Conservation (phyloP, 2,113 vertebrate genomes). For the Ptyas mucosa region DNA sequence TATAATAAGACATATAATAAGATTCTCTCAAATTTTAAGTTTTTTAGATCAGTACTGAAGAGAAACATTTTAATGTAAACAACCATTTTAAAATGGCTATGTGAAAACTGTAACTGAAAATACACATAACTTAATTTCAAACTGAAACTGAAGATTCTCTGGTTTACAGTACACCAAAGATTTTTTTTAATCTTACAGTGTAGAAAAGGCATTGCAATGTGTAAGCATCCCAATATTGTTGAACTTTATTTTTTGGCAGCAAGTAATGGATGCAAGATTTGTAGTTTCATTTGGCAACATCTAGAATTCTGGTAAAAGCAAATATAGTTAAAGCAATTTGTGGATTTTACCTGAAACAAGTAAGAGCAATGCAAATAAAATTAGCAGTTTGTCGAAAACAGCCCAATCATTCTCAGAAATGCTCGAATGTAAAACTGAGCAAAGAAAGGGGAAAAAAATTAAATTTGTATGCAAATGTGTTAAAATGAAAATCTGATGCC, state of each 20-base stretch:
- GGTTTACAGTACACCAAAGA: not conserved
- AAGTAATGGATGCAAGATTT: not conserved
- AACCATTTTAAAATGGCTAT: not conserved
- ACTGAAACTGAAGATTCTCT: not conserved
- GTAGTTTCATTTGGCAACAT: not conserved
- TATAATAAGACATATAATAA: not conserved
- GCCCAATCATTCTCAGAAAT: constrained; percentile 27
- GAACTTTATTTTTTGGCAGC: not conserved
- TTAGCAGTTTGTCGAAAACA: constrained; percentile 12
- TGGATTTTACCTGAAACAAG: not conserved
- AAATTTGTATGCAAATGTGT: constrained; percentile 32
- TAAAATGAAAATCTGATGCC: constrained; percentile 33
- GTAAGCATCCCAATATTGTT: not conserved
- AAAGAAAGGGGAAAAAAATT: not conserved
- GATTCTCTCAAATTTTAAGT: not conserved
- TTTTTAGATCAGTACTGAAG: not conserved
- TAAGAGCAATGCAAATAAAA: constrained; percentile 37
- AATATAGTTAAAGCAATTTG: not conserved
- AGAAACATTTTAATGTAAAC: not conserved
- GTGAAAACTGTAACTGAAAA: not conserved
- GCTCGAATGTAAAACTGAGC: constrained; percentile 13
- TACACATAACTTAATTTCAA: not conserved
- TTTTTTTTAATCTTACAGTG: not conserved
- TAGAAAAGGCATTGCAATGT: not conserved
- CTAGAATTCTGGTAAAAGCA: not conserved